phyloP scores from a whole-genome alignment of 2,888 invertebrate species.

The Heliconius ethilla region DNA sequence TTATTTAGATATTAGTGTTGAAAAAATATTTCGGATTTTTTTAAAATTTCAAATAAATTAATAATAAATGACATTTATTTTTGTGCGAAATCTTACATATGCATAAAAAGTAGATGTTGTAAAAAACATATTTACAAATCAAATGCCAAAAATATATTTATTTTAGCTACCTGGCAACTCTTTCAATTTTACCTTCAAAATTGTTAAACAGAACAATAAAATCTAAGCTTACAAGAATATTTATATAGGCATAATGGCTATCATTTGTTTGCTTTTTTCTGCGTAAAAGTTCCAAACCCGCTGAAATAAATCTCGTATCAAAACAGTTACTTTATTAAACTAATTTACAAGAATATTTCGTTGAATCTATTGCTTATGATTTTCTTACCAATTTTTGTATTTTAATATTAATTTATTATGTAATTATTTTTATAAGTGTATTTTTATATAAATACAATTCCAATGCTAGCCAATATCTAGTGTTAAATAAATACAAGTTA shows the following conservation, averaged over 20 bases:
- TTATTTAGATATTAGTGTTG: not conserved
- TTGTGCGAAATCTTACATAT: not conserved
- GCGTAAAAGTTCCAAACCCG: conserved; percentile 24
- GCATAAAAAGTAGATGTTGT: not conserved
- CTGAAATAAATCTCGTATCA: conserved; percentile 41
- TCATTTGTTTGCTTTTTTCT: not conserved
- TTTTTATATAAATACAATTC: conserved; percentile 9
- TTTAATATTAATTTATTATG: not conserved
- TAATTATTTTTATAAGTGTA: not conserved
- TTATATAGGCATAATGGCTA: conserved; percentile 20
- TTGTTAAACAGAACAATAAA: conserved; percentile 26
- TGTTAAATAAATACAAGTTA: conserved; percentile 37
- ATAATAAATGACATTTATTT: not conserved
- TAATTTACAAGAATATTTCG: conserved; percentile 43
- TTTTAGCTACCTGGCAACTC: conserved; percentile 3
- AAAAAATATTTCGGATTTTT: not conserved
- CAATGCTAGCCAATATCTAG: conserved; percentile 31
- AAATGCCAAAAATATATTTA: not conserved
- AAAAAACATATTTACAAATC: not conserved
- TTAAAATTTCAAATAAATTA: not conserved
- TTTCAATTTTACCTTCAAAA: conserved; percentile 35
- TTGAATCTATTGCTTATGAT: conserved; percentile 58
- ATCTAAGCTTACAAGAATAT: conserved; percentile 24
- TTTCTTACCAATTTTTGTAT: conserved; percentile 41
- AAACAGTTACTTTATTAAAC: conserved; percentile 32